Conservation (phyloP, 2,797 vertebrate species). For the Anas acuta region DNA sequence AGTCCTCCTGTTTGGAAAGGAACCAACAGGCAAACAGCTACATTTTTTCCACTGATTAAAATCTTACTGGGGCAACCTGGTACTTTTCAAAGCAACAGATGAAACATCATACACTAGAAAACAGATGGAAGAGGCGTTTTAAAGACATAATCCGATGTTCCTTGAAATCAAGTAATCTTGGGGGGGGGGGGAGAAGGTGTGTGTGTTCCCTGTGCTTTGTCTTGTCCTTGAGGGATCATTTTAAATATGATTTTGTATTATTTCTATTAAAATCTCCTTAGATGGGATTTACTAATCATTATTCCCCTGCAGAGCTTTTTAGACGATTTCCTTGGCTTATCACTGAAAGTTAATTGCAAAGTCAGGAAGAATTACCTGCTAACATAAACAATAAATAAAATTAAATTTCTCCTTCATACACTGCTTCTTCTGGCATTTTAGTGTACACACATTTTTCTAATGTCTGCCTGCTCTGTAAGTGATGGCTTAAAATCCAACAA, state of each 20-base stretch:
- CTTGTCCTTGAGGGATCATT: neutral
- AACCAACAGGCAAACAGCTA: neutral
- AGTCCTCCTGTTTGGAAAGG: conserved; percentile 4
- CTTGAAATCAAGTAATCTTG: neutral
- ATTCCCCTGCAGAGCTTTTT: neutral
- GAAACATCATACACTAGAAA: neutral
- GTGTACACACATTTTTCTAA: neutral
- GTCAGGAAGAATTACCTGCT: neutral
- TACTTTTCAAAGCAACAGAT: neutral
- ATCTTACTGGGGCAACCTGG: neutral
- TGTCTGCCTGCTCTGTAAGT: neutral
- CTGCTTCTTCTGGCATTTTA: neutral
- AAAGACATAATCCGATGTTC: neutral
- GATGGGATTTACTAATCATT: neutral
- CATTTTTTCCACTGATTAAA: neutral
- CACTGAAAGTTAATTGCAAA: conserved; percentile 26
- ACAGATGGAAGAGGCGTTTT: neutral
- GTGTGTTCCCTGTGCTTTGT: neutral
- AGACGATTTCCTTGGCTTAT: conserved; percentile 16
- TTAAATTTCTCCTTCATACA: neutral
- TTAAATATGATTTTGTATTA: neutral
- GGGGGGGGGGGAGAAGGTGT: neutral
- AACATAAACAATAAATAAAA: neutral
- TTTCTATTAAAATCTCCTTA: conserved; percentile 15
- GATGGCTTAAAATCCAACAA: neutral